A percentile compares a stretch with the other conserved stretches of the same genome.
Evolutionary conservation across 2,888 invertebrate species (phyloP).

Genomic region (Thera obeliscata): DNA sequence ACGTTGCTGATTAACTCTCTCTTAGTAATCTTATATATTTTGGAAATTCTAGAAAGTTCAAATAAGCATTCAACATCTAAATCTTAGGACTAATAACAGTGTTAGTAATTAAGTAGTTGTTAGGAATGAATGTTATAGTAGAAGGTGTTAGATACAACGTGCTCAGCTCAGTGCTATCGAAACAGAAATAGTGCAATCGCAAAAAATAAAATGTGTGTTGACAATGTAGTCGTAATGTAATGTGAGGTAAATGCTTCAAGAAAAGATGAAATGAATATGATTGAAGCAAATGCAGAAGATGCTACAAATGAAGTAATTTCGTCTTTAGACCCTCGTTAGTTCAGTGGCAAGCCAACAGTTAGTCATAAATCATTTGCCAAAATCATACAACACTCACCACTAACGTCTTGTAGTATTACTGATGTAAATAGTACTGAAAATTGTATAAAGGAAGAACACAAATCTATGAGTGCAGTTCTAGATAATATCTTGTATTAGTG

Average conservation of each 20-base stretch:
- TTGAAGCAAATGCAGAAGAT: constrained; percentile 43
- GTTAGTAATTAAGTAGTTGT: constrained; percentile 22
- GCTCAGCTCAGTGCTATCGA: constrained; percentile 39
- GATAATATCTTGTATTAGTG: constrained; percentile 66
- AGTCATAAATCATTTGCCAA: constrained; percentile 73
- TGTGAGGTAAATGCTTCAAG: constrained; percentile 16
- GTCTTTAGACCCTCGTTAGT: constrained; percentile 48
- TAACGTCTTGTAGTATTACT: constrained; percentile 78
- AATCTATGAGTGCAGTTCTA: constrained; percentile 75
- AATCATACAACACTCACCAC: constrained; percentile 83
- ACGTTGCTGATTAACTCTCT: neutral
- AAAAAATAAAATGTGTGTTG: constrained; percentile 22
- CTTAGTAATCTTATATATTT: neutral
- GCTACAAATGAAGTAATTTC: constrained; percentile 29
- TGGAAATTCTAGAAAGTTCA: neutral
- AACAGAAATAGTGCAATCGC: constrained; percentile 34
- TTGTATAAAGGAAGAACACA: constrained; percentile 73
- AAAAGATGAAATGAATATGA: constrained; percentile 44
- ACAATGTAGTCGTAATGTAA: constrained; percentile 4
- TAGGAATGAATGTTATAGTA: constrained; percentile 25
- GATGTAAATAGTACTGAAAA: constrained; percentile 77
- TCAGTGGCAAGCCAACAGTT: constrained; percentile 64
- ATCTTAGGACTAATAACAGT: constrained; percentile 3
- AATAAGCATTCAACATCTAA: constrained; percentile 6
- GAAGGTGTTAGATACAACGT: constrained; percentile 37